Percentiles rank a stretch among this genome's conserved stretches.
These are phyloP conservation scores for Gadopsis bispinosus DNA, from an alignment of 2,797 vertebrate genomes.

Conservation along the genomic window DNA sequence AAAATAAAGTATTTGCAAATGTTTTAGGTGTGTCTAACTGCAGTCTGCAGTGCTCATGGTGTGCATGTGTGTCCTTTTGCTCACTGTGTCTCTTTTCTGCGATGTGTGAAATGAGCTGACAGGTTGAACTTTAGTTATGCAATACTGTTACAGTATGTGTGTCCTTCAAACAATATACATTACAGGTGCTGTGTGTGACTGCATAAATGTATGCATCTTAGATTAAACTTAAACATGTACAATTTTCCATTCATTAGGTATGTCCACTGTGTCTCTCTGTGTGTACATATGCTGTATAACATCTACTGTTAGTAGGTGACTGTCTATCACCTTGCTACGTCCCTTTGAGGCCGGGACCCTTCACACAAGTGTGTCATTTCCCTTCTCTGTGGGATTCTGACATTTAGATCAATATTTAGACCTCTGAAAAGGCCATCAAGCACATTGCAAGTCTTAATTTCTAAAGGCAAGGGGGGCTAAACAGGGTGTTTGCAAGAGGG, in stretches of 20 bases:
- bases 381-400: not conserved
- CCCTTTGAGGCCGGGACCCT: not conserved
- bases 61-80: not conserved
- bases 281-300: not conserved
- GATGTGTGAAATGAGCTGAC: not conserved
- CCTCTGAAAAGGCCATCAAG: not conserved
- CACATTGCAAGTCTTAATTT: not conserved
- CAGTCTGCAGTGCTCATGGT: not conserved
- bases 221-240: not conserved
- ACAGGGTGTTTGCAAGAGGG: not conserved
- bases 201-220: not conserved
- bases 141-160: not conserved
- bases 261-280: not conserved
- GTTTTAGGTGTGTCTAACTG: not conserved
- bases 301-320: not conserved
- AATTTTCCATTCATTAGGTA: not conserved
- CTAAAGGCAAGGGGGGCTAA: not conserved
- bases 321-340: not conserved
- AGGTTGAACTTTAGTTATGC: not conserved
- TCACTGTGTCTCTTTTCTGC: not conserved
- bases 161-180: not conserved
- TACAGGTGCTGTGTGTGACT: not conserved
- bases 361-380: constrained; percentile 10
- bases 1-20: too few species aligned
- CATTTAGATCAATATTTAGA: constrained; percentile 13